Conservation (phyloP, 2,888 invertebrate genomes). For the Anorthoa munda region DNA sequence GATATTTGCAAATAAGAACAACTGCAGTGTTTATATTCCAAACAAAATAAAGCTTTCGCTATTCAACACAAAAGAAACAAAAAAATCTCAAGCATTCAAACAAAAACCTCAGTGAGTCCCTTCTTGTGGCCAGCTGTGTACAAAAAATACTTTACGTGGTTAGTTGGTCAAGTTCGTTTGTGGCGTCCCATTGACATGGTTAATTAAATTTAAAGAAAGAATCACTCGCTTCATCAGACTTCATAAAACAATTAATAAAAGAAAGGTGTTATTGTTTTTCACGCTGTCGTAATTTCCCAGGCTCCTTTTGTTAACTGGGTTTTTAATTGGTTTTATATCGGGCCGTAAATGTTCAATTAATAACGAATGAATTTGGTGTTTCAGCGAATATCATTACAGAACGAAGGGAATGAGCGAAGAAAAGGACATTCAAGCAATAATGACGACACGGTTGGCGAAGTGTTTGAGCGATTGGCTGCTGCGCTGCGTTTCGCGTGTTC, state of each 20-base stretch:
- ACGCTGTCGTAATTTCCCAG: not conserved
- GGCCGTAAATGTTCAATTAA: not conserved
- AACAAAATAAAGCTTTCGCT: conserved; percentile 6
- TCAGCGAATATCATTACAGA: not conserved
- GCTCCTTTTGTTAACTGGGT: not conserved
- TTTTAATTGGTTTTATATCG: conserved; percentile 2
- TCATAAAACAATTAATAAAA: conserved; percentile 32
- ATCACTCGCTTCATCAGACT: conserved; percentile 58
- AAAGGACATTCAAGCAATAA: no score
- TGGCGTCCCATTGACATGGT: conserved; percentile 77
- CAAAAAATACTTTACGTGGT: conserved; percentile 60
- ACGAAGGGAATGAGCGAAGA: no score
- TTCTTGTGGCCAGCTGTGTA: conserved; percentile 59
- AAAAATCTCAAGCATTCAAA: not conserved
- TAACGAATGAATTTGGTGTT: not conserved
- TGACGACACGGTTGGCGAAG: no score
- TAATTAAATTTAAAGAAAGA: conserved; percentile 73
- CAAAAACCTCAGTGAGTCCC: conserved; percentile 7
- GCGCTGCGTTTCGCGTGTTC: no score
- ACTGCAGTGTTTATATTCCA: not conserved
- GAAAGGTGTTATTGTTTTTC: conserved; percentile 6
- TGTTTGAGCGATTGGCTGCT: no score
- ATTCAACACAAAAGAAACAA: not conserved
- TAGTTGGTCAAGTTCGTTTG: conserved; percentile 67
- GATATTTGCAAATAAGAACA: not conserved